Evolutionary conservation across 2,113 vertebrate genomes (phyloP), one percentile per base, ranked within the genome.

Genomic region (Proterorhinus semilunaris): DNA sequence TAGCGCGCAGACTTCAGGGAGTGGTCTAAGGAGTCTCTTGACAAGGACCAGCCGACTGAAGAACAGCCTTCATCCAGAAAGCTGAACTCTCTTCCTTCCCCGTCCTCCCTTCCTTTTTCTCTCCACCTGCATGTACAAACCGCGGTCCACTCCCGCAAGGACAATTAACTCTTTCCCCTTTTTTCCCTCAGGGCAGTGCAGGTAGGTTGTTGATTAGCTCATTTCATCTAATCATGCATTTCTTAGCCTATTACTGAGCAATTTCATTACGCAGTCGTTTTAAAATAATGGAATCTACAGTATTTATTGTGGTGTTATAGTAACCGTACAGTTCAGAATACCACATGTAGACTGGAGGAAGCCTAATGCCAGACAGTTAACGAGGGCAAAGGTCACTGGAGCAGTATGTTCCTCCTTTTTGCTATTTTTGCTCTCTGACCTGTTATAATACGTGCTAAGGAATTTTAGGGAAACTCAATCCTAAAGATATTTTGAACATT

Each of bases 391-490:
- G 67, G 36, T 69, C 48, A 45, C 53, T 16, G 46, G 62, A 44
- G 75, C 44, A 51, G 52, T 48, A 17, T 46, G 58, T 17, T 69
- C 17, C 71, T 53, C 15, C 52, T 42, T 61, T 61, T 10, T 62
- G 79, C 71, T 74, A 43, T 73, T 87, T 72, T 71, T 13, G 49
- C 36, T 65, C 12, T 55, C 36, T 71, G 46, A 36, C 47, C 51
- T 52, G 16, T 68, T 45, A 68, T 72, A 80, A 61, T 54, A 58
- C 63, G 51, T 59, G 27, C 27, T 8, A 21, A 66, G 69, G 47
- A 80, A 72, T 67, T 44, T 57, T 55, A 16, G 7, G 55, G 51
- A 76, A 81, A 79, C 21, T 68, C 50, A 17, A 6, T 63, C 75
- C 17, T 62, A 27, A 66, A 72, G 70, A 70, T 52, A 36, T 58